These are phyloP conservation scores for Helicoverpa armigera DNA, from an alignment of 1,140 invertebrate genomes.

Conservation along the genomic window DNA sequence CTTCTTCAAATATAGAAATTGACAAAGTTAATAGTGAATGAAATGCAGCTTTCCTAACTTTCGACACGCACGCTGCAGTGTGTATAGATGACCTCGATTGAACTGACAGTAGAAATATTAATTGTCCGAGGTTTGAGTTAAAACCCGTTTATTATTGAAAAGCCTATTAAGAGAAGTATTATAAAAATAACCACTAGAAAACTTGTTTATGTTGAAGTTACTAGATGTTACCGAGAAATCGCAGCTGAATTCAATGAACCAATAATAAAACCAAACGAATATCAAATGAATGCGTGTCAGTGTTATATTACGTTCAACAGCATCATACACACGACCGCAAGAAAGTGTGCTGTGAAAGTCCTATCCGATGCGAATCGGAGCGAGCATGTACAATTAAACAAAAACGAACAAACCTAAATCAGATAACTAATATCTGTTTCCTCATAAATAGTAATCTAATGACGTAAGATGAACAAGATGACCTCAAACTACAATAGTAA, in stretches of 20 bases:
- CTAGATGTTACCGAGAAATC: not conserved
- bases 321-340: constrained; percentile 28
- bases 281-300: constrained; percentile 9
- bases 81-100: too few relatives aligned
- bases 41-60: not conserved
- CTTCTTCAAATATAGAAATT: not conserved
- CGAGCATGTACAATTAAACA: not conserved
- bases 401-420: constrained; percentile 14
- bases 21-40: not conserved
- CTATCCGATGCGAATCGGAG: constrained; percentile 26
- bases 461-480: not conserved
- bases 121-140: too few relatives aligned
- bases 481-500: not conserved
- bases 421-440: constrained; percentile 8
- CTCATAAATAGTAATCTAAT: not conserved
- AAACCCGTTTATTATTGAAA: too few relatives aligned
- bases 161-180: too few relatives aligned
- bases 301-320: not conserved
- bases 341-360: constrained; percentile 43
- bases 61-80: not conserved
- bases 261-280: not conserved
- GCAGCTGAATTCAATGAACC: not conserved
- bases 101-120: too few relatives aligned
- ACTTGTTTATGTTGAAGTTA: not conserved
- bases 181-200: too few relatives aligned